Percentiles rank a stretch among this genome's conserved stretches.
These are phyloP conservation scores for Rhaphigaster nebulosa DNA, from an alignment of 2,888 invertebrate genomes.

Conservation along the genomic window DNA sequence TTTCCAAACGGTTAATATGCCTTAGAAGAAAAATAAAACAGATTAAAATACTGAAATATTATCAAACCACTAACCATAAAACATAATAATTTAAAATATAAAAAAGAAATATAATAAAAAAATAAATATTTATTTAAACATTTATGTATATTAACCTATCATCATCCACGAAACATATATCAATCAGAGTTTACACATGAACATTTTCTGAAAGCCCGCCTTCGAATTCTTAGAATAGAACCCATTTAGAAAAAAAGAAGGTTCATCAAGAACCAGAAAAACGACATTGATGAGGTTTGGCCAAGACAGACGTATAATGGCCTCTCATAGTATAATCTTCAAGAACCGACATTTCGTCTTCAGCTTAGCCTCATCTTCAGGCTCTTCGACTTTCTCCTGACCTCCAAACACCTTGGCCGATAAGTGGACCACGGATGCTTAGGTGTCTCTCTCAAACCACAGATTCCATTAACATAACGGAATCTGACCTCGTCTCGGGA, in stretches of 20 bases:
- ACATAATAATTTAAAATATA: no score
- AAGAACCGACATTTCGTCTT: background rate
- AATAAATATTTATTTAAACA: no score
- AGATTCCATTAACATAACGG: constrained; percentile 40
- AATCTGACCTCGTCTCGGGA: background rate
- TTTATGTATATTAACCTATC: no score
- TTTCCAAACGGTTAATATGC: no score
- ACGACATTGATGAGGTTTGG: background rate
- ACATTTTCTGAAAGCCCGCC: no score
- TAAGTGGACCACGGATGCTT: constrained; percentile 28
- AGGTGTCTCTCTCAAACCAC: constrained; percentile 19
- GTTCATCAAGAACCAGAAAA: background rate
- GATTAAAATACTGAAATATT: no score
- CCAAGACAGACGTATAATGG: background rate
- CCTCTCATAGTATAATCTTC: background rate
- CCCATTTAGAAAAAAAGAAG: background rate
- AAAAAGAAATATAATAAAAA: no score
- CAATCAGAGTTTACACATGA: no score
- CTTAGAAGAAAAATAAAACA: no score
- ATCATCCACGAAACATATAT: no score
- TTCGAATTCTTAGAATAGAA: background rate
- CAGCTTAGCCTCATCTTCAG: background rate
- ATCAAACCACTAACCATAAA: no score
- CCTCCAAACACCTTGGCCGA: background rate
- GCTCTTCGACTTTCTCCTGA: constrained; percentile 1